These are phyloP conservation scores for Marasmarcha lunaedactyla DNA, from an alignment of 2,888 invertebrate genomes.

Conservation along the genomic window DNA sequence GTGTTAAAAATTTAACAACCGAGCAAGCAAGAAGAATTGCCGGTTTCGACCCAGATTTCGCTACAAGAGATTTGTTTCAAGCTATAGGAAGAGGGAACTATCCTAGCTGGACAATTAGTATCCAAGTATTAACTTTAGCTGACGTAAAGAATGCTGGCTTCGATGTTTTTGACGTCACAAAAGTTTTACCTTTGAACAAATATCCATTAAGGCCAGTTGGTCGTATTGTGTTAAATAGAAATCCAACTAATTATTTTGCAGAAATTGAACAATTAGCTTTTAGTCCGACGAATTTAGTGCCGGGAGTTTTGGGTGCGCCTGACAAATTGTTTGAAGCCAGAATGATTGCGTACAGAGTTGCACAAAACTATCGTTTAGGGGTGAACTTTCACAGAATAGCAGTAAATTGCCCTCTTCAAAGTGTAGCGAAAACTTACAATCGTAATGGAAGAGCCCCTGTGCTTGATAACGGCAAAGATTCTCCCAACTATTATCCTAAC, in stretches of 20 bases:
- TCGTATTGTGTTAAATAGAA: constrained; percentile 81
- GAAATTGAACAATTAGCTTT: constrained; percentile 91
- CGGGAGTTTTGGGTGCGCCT: constrained; percentile 88
- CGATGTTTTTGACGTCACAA: constrained; percentile 92
- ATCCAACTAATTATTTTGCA: constrained; percentile 87
- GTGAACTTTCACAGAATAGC: constrained; percentile 13
- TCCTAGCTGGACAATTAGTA: constrained; percentile 80
- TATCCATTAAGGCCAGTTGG: constrained; percentile 87
- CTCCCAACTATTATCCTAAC: constrained; percentile 92
- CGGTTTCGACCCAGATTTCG: constrained; percentile 83
- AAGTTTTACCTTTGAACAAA: constrained; percentile 80
- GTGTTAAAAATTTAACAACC: constrained; percentile 77
- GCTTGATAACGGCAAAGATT: constrained; percentile 79
- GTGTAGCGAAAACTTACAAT: constrained; percentile 11
- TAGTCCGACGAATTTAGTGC: constrained; percentile 85
- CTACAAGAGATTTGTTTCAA: constrained; percentile 85
- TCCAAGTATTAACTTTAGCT: constrained; percentile 84
- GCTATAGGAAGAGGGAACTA: constrained; percentile 77
- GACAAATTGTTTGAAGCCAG: constrained; percentile 88
- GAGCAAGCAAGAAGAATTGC: constrained; percentile 73
- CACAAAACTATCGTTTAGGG: constrained; percentile 15
- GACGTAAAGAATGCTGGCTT: constrained; percentile 79
- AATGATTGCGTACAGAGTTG: constrained; percentile 59
- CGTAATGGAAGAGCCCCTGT: constrained; percentile 69
- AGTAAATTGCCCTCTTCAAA: constrained; percentile 12